A percentile compares a stretch with the other conserved stretches of the same genome.
These are phyloP conservation scores for Yponomeuta plumbellus DNA, from an alignment of 2,888 invertebrate genomes.

Conservation along the genomic window DNA sequence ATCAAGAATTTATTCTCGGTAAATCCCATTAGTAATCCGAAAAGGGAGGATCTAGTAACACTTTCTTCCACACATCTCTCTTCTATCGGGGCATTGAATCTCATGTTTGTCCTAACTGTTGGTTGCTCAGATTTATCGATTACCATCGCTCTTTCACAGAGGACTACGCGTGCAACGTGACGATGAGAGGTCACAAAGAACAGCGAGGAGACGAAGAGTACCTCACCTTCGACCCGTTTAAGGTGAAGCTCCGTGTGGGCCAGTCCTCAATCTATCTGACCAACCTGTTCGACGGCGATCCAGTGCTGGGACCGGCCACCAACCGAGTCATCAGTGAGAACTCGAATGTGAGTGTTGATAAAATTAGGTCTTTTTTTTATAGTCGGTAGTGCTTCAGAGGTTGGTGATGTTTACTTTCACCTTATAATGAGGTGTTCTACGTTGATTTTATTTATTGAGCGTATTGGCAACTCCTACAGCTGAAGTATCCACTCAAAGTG, in stretches of 20 bases:
- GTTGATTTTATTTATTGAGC: too few relatives aligned
- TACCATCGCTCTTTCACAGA: slow-evolving; percentile 59
- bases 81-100: too few relatives aligned
- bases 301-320: slow-evolving; percentile 79
- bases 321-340: slow-evolving; percentile 82
- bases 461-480: too few relatives aligned
- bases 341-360: slow-evolving; percentile 58
- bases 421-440: too few relatives aligned
- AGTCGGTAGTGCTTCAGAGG: background rate
- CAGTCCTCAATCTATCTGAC: slow-evolving; percentile 78
- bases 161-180: slow-evolving; percentile 79
- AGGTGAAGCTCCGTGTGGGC: slow-evolving; percentile 77
- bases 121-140: background rate
- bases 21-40: too few relatives aligned
- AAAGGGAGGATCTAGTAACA: too few relatives aligned
- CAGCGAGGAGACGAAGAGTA: slow-evolving; percentile 75
- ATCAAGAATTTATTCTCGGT: too few relatives aligned
- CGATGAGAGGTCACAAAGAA: slow-evolving; percentile 78
- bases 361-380: too few relatives aligned
- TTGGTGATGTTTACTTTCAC: too few relatives aligned
- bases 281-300: slow-evolving; percentile 81
- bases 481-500: too few relatives aligned
- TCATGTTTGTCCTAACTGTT: too few relatives aligned
- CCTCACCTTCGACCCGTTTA: slow-evolving; percentile 79
- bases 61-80: too few relatives aligned